Evolutionary conservation across 1,140 invertebrate genomes (phyloP), one percentile per base, ranked within the genome.

Genomic region (Camponotus vicinus): DNA sequence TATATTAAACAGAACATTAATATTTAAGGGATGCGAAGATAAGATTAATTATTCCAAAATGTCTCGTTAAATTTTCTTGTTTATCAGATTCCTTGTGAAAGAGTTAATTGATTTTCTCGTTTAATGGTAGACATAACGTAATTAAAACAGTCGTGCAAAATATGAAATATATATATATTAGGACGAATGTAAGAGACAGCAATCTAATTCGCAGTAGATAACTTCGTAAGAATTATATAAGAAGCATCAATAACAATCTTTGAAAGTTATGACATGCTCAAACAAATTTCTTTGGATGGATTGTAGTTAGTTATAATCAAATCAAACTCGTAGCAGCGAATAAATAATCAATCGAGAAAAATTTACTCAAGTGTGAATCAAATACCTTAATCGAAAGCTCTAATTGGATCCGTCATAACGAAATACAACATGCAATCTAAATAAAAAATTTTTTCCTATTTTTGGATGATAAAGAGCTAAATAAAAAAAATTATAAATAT

Each of bases 361-460:
- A 83, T 83, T 83, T 83, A 83, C 40, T 40, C 27, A 83, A 83
- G 67, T 34, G 57, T 73, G 40, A 61, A 61, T 80, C 34, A 42
- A 70, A 40, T 61, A 45, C 18, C 49, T 49, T 5, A 34, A 63
- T 75, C 40, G n/a, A 63, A 27, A 83, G 40, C 69, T 82, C 45
- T 61, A 61, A 83, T 59, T 75, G 27, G 40, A 61, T 83, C 37
- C 27, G 18, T 83, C 55, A 73, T 32, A 21, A 42, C 7, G 21
- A 79, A 63, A 52, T 27, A 27, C 63, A 67, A 69, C 45, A 59
- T 0, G n/a, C n/a, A 15, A 70, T 70, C 4, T 57, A 70, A 57
- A 27, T 61, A 11, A 9, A 61, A 42, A 27, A 2, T 18, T 3
- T 0, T 27, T 76, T 37, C 18, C 1, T 1, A 34, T 5, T 18